Evolutionary conservation across 2,113 vertebrate species (phyloP).

Genomic region (Carlito syrichta): DNA sequence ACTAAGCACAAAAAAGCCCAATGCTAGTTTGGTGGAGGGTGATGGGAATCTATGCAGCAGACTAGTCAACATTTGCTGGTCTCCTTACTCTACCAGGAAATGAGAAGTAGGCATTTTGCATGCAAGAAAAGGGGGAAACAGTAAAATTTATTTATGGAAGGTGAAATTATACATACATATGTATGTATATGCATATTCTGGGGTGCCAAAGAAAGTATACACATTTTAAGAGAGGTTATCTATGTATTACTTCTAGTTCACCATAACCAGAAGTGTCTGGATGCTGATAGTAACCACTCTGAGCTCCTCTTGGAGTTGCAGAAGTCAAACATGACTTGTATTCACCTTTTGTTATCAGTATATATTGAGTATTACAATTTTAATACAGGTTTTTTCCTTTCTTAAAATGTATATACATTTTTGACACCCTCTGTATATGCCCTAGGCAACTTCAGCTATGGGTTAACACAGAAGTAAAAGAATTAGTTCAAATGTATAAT

Average conservation of each 20-base stretch:
- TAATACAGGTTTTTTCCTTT: too few species aligned
- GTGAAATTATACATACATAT: background rate
- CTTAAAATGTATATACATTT: too few species aligned
- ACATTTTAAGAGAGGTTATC: too few species aligned
- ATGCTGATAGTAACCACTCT: too few species aligned
- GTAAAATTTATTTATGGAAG: conserved; percentile 39
- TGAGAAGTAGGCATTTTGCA: background rate
- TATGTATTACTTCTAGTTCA: too few species aligned
- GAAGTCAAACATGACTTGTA: too few species aligned
- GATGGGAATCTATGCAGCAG: conserved; percentile 16
- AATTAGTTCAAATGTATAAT: conserved; percentile 43
- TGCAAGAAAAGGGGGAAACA: background rate
- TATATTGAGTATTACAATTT: too few species aligned
- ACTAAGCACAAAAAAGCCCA: conserved; percentile 60
- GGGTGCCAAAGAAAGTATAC: too few species aligned
- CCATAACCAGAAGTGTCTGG: too few species aligned
- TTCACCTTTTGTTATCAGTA: too few species aligned
- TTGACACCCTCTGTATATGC: too few species aligned
- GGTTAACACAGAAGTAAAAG: conserved; percentile 38
- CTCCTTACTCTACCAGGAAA: background rate
- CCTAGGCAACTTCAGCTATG: background rate
- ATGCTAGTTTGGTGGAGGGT: conserved; percentile 22
- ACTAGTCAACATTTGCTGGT: background rate
- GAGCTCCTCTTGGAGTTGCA: too few species aligned
- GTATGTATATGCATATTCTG: background rate